Evolutionary conservation across 2,888 invertebrate genomes (phyloP), one percentile per base, ranked within the genome.

Genomic region (Amaurobius ferox): DNA sequence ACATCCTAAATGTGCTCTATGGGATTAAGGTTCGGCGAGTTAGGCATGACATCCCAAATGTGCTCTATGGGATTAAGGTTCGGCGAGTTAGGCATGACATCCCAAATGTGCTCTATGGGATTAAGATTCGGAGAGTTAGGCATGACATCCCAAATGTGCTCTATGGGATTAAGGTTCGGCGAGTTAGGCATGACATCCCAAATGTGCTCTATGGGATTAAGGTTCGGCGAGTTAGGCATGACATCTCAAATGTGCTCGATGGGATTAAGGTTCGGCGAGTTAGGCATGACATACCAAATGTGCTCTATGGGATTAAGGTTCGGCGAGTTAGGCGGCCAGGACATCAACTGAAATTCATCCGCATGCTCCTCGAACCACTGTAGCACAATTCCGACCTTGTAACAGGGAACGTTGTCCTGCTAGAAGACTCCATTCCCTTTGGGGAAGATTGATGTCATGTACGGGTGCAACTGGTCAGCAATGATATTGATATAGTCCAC

Each of bases 361-460:
- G 0, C 55, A 55, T 55, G 55, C 6, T 55, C 55, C 16, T 55
- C 1, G 55, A 55, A 55, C 55, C 55, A 55, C 55, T 55, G 11
- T 16, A 44, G 16, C 44, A 44, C 44, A 44, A 16, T 44, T 44
- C 16, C 16, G 16, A 9, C n/a, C 35, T 9, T 35, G 35, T 35
- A 9, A 35, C 35, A 39, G 16, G 62, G 74, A 29, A 30, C 74
- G 23, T 74, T 74, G 64, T 74, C 39, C 62, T 64, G 35, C 28
- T 74, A 35, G 40, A 74, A 62, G 0, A 72, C 7, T 72, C 48
- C 72, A 72, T 48, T 72, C 30, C 72, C 72, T 39, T 29, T 23
- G 44, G 55, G 44, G 19, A 72, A 72, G n/a, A 48, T 48, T 29
- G 72, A 72, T 29, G 72, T 19, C 72, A 72, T 72, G 72, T 72